These are phyloP conservation scores for Apoderus coryli DNA, from an alignment of 2,888 invertebrate genomes.

Conservation along the genomic window DNA sequence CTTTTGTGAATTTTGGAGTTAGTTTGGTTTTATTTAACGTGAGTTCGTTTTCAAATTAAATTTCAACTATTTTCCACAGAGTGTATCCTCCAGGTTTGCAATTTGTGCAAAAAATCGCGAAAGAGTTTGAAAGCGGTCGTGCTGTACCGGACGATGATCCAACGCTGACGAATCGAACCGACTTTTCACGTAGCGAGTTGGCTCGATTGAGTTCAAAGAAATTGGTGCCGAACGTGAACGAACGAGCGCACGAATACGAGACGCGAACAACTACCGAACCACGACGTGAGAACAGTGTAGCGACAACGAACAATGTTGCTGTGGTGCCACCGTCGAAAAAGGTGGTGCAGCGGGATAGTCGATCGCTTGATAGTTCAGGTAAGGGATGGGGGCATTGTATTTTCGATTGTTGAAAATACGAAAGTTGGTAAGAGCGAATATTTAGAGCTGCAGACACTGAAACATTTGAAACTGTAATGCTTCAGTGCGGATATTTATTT, in stretches of 20 bases:
- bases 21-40: no score
- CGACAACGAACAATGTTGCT: slow-evolving; percentile 21
- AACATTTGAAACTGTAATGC: no score
- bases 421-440: no score
- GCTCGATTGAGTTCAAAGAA: slow-evolving; percentile 46
- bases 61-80: no score
- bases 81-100: slow-evolving; percentile 40
- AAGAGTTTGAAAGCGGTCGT: slow-evolving; percentile 55
- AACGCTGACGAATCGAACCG: slow-evolving; percentile 45
- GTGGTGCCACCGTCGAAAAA: slow-evolving; percentile 19
- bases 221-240: slow-evolving; percentile 60
- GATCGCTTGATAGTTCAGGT: slow-evolving; percentile 41
- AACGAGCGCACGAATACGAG: slow-evolving; percentile 59
- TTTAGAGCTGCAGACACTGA: no score
- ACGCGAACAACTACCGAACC: slow-evolving; percentile 33
- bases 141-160: slow-evolving; percentile 40
- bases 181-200: slow-evolving; percentile 52
- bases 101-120: slow-evolving; percentile 57
- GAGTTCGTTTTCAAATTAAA: no score
- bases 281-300: slow-evolving; percentile 24
- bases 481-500: no score
- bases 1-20: no score
- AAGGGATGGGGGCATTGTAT: no score
- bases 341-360: slow-evolving; percentile 35
- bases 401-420: no score